phyloP scores from a whole-genome alignment of 2,888 invertebrate species.

The Teleiodes luculella region DNA sequence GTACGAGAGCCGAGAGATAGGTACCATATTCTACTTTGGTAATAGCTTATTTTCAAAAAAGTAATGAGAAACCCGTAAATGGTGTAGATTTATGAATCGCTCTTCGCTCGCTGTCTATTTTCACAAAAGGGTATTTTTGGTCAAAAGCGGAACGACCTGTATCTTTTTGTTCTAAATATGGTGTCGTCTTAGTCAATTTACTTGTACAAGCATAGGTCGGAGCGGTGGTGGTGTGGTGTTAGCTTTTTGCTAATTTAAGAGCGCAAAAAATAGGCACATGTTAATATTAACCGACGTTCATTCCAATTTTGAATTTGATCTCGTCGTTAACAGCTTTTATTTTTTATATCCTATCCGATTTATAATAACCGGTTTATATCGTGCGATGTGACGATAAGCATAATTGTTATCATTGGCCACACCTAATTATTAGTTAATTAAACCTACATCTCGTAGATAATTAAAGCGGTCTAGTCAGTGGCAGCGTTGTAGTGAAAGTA shows the following conservation, averaged over 20 bases:
- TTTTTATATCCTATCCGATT: not conserved
- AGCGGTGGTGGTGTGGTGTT: not conserved
- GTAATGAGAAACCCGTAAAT: too few relatives aligned
- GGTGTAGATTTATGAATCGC: too few relatives aligned
- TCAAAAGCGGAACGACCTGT: not conserved
- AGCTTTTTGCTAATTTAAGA: not conserved
- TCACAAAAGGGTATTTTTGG: not conserved
- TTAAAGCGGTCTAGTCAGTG: constrained; percentile 44
- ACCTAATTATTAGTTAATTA: constrained; percentile 58
- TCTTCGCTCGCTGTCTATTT: not conserved
- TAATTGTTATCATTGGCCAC: constrained; percentile 27
- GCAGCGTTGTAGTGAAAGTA: constrained; percentile 66
- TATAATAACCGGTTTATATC: constrained; percentile 21
- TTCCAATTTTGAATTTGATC: not conserved
- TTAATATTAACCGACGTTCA: not conserved
- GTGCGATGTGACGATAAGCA: constrained; percentile 21
- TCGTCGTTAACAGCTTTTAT: not conserved
- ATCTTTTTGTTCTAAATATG: too few relatives aligned
- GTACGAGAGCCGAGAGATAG: not conserved
- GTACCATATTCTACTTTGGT: not conserved
- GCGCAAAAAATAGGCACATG: constrained; percentile 3
- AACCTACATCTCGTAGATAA: constrained; percentile 4
- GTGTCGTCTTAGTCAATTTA: not conserved
- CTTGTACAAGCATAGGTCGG: not conserved
- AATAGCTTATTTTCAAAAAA: not conserved